Conservation (phyloP, 2,888 invertebrate genomes). For the Pyrochroa serraticornis region DNA sequence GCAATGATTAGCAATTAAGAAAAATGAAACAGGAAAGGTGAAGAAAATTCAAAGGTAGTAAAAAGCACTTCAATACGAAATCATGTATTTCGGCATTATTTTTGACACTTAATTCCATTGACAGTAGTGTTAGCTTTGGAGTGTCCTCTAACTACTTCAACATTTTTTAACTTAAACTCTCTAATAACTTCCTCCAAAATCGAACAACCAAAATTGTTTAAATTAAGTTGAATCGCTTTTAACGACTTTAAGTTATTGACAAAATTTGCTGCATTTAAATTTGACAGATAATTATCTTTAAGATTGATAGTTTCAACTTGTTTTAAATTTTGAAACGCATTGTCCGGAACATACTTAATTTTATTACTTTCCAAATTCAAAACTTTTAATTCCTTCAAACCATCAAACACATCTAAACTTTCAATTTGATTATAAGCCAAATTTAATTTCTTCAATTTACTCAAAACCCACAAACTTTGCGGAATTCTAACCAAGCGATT, state of each 20-base stretch:
- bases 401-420: slow-evolving; percentile 8
- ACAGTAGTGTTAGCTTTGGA: slow-evolving; percentile 19
- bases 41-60: no score
- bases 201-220: slow-evolving; percentile 25
- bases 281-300: slow-evolving; percentile 27
- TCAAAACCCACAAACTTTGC: slow-evolving; percentile 14
- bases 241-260: slow-evolving; percentile 22
- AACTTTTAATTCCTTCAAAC: slow-evolving; percentile 20
- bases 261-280: slow-evolving; percentile 24
- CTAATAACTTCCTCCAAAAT: slow-evolving; percentile 15
- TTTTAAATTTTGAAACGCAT: slow-evolving; percentile 18
- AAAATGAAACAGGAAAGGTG: no score
- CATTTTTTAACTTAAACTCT: slow-evolving; percentile 13
- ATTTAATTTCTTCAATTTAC: slow-evolving; percentile 25
- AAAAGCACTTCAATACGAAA: neutral
- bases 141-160: slow-evolving; percentile 15
- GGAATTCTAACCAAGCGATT: slow-evolving; percentile 24
- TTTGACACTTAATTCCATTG: slow-evolving; percentile 27
- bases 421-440: slow-evolving; percentile 24
- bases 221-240: slow-evolving; percentile 23
- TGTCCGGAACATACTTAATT: slow-evolving; percentile 16
- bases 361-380: slow-evolving; percentile 28
- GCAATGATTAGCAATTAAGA: no score
- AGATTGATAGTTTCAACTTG: slow-evolving; percentile 22
- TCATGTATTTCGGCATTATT: slow-evolving; percentile 1